phyloP scores from a whole-genome alignment of 2,113 vertebrate species.

The Etheostoma cragini region DNA sequence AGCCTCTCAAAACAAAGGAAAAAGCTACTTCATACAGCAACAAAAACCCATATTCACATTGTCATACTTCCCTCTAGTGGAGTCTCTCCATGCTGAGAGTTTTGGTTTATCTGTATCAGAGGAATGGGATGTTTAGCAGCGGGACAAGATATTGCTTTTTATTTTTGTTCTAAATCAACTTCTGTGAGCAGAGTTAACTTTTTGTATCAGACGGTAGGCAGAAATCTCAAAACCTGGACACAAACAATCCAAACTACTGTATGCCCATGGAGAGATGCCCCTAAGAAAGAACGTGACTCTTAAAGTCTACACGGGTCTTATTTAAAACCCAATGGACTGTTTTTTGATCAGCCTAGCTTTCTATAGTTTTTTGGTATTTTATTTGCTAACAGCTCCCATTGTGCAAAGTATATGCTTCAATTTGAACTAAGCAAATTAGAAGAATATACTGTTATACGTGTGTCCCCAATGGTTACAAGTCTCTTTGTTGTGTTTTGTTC shows the following conservation, averaged over 20 bases:
- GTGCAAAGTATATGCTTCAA: not conserved
- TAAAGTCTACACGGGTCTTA: not conserved
- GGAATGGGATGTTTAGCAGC: not conserved
- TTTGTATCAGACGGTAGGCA: no score
- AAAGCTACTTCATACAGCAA: not conserved
- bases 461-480: not conserved
- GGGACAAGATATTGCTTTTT: no score
- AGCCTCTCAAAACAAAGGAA: not conserved
- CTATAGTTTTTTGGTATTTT: no score
- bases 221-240: no score
- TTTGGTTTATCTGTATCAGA: not conserved
- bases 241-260: no score
- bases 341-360: no score
- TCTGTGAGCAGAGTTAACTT: no score
- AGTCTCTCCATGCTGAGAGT: not conserved
- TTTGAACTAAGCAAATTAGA: not conserved
- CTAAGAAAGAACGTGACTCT: not conserved
- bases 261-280: not conserved
- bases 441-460: not conserved
- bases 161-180: no score
- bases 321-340: not conserved
- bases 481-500: conserved; percentile 8
- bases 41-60: not conserved
- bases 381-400: not conserved
- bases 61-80: not conserved